These are phyloP conservation scores for Gavialis gangeticus DNA, from an alignment of 2,113 vertebrate species.

Conservation along the genomic window DNA sequence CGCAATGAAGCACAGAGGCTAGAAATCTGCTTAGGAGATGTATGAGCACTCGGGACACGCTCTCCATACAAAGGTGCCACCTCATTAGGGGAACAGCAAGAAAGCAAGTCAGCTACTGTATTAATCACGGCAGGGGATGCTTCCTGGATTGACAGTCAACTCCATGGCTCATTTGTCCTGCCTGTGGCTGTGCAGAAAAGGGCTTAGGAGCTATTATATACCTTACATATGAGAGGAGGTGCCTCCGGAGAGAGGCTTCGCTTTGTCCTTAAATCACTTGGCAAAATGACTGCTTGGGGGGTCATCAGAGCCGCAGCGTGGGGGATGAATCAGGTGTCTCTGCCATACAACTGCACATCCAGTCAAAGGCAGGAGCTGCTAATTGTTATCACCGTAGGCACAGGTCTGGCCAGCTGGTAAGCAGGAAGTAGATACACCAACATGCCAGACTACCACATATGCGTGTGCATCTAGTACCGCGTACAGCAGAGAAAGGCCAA, in stretches of 20 bases:
- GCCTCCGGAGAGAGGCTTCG: neutral
- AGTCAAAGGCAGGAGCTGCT: fast-evolving
- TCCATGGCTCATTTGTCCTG: slow-evolving; percentile 26
- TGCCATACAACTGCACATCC: fast-evolving
- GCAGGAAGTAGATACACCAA: neutral
- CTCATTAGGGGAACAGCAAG: slow-evolving; percentile 16
- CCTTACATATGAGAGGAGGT: neutral
- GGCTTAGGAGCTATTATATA: neutral
- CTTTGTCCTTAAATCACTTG: neutral
- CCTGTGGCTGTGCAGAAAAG: neutral
- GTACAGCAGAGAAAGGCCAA: fast-evolving
- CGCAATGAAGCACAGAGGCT: fast-evolving
- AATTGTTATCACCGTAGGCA: fast-evolving
- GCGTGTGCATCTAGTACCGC: too few species aligned
- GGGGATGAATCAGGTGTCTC: fast-evolving
- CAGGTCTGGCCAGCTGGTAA: fast-evolving
- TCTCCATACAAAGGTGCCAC: neutral
- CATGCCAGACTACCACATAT: fast-evolving
- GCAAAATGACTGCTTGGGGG: fast-evolving
- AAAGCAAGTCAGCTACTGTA: neutral
- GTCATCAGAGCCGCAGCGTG: neutral
- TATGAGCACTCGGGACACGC: fast-evolving
- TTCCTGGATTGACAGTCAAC: slow-evolving; percentile 10
- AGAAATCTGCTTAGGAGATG: neutral
- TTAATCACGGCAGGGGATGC: neutral